A percentile compares a stretch with the other conserved stretches of the same genome.
These are phyloP conservation scores for Megaptera novaeangliae DNA, from an alignment of 2,113 vertebrate species.

Conservation along the genomic window DNA sequence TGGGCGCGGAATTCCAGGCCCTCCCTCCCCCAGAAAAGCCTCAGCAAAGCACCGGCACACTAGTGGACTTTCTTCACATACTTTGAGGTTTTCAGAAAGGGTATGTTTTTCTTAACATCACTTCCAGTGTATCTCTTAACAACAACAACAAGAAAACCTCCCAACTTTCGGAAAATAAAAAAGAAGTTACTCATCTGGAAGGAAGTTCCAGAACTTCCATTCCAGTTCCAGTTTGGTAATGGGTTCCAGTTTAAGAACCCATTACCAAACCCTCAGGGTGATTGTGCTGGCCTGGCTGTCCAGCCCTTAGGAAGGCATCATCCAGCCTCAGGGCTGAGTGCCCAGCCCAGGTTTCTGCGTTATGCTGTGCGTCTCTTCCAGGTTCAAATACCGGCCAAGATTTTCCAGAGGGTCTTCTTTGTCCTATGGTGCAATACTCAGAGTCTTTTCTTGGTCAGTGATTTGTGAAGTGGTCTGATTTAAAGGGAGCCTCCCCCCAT, in stretches of 20 bases:
- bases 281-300: background rate
- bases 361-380: fast-evolving
- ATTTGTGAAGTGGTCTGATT: background rate
- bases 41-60: fast-evolving
- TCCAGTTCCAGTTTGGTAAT: no score
- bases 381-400: background rate
- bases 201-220: background rate
- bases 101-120: background rate
- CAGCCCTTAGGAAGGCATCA: background rate
- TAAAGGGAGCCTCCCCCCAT: fast-evolving
- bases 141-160: background rate
- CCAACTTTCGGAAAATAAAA: background rate
- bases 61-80: background rate
- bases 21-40: background rate
- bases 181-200: background rate
- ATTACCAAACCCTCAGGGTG: background rate
- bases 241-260: background rate
- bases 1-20: background rate
- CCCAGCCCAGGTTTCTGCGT: background rate
- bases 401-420: background rate
- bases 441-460: background rate
- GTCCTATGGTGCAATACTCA: fast-evolving
- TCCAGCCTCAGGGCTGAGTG: fast-evolving
- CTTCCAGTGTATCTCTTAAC: background rate
- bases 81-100: background rate